Conservation (phyloP, 2,113 vertebrate genomes). For the Todiramphus chloris region DNA sequence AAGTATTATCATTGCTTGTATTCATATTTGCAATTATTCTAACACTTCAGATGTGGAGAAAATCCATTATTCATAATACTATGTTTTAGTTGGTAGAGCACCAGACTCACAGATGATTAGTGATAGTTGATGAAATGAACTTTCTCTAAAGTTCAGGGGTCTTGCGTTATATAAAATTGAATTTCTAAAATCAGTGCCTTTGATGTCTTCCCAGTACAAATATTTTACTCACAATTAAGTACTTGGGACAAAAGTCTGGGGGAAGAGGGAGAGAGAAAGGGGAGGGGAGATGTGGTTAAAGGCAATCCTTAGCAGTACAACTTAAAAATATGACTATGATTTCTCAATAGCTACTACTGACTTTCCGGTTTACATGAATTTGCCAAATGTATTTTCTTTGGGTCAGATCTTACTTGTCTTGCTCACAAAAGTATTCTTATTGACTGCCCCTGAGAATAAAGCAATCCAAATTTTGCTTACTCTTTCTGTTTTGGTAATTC, state of each 20-base stretch:
- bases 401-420: slow-evolving; percentile 19
- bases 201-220: slow-evolving; percentile 72
- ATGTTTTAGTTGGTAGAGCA: slow-evolving; percentile 76
- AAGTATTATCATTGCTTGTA: background rate
- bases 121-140: slow-evolving; percentile 65
- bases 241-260: slow-evolving; percentile 35
- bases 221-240: slow-evolving; percentile 55
- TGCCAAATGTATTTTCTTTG: slow-evolving; percentile 50
- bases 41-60: slow-evolving; percentile 46
- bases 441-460: background rate
- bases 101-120: slow-evolving; percentile 69
- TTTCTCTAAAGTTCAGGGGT: slow-evolving; percentile 63
- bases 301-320: slow-evolving; percentile 25
- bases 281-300: slow-evolving; percentile 45
- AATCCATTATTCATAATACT: slow-evolving; percentile 59
- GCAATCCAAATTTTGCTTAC: background rate
- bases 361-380: slow-evolving; percentile 58
- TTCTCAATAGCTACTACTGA: slow-evolving; percentile 61
- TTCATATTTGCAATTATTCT: slow-evolving; percentile 45
- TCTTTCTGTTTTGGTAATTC: background rate
- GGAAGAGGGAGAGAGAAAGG: slow-evolving; percentile 2
- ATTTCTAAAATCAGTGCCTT: slow-evolving; percentile 59
- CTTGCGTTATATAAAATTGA: slow-evolving; percentile 60
- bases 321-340: slow-evolving; percentile 49
- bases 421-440: slow-evolving; percentile 15